phyloP scores from a whole-genome alignment of 2,797 vertebrate species.

The Pogonophryne albipinna region DNA sequence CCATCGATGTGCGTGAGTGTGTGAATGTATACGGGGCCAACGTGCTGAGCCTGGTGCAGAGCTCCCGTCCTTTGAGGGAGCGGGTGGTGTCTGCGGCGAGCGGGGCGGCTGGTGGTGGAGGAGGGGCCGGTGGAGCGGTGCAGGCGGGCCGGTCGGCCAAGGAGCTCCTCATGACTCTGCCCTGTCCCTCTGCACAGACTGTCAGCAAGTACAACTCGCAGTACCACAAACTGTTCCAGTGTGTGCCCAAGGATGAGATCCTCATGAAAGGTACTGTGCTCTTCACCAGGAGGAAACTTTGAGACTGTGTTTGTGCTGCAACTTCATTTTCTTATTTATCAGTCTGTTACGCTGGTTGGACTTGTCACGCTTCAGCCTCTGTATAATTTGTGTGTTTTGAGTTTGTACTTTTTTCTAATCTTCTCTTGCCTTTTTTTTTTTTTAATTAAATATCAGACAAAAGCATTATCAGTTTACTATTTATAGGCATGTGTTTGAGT shows the following conservation, averaged over 20 bases:
- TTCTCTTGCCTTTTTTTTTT: neutral
- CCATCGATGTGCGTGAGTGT: slow-evolving; percentile 82
- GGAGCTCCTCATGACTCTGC: slow-evolving; percentile 83
- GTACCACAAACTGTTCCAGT: slow-evolving; percentile 95
- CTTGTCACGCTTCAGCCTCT: neutral
- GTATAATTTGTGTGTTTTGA: neutral
- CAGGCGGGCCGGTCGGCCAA: slow-evolving; percentile 75
- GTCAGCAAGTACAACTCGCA: slow-evolving; percentile 96
- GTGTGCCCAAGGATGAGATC: slow-evolving; percentile 92
- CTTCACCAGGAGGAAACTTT: neutral
- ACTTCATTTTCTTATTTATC: neutral
- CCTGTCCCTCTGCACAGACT: slow-evolving; percentile 89
- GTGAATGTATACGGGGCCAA: slow-evolving; percentile 83
- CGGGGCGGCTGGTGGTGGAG: slow-evolving; percentile 48
- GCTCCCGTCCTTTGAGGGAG: slow-evolving; percentile 82
- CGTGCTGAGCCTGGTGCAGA: slow-evolving; percentile 88
- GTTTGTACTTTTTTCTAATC: neutral
- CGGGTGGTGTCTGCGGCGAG: slow-evolving; percentile 74
- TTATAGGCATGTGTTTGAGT: no score
- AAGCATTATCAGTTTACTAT: no score
- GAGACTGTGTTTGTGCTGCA: neutral
- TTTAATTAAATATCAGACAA: neutral
- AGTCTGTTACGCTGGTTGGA: neutral
- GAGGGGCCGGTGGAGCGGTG: slow-evolving; percentile 54
- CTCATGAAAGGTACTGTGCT: slow-evolving; percentile 92